Base-by-base conservation (phyloP, 2,113 vertebrate genomes). In the Oriolus oriolus region DNA sequence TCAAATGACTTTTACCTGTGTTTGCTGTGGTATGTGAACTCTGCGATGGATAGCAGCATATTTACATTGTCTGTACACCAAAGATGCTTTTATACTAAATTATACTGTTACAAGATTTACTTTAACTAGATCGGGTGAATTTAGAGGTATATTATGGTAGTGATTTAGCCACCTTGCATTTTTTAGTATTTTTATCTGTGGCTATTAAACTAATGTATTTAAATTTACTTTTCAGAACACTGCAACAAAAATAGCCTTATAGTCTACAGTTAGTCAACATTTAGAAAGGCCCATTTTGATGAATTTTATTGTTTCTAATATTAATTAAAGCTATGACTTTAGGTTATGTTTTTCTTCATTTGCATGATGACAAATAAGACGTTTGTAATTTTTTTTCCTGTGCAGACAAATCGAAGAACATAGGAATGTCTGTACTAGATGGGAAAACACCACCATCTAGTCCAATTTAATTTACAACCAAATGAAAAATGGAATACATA, bases 401-500 rank as follows among this genome's bases (percentile, higher is more conserved):
- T 44, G 28, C 33, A 94, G 54, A 79, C 35, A 84, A 79, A 49
- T 49, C 24, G 47, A 33, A 63, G 33, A 68, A 68, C 10, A 60
- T 10, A 60, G 16, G 9, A 93, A 79, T 76, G 31, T 7, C 31
- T 73, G 27, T 59, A 56, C 19, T 42, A 64, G 56, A 64, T 59
- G 3, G 8, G 44, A 91, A 89, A 75, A 56, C 23, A 84, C 19
- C 71, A 75, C 10, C 12, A 44, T 10, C 24, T 16, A 60, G 74
- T 64, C n/a, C 37, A 66, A 39, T 82, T 89, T 68, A 11, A 26
- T 68, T 90, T 60, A 64, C 20, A 93, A 56, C 3, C 28, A 64
- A 18, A 71, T 73, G 23, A 95, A 82, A 93, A 93, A 76, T 45
- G 15, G 61, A 91, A 73, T 68, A 85, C 15, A n/a, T 68, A 20